Conservation (phyloP, 2,113 vertebrate species). For the Gymnobelideus leadbeateri region DNA sequence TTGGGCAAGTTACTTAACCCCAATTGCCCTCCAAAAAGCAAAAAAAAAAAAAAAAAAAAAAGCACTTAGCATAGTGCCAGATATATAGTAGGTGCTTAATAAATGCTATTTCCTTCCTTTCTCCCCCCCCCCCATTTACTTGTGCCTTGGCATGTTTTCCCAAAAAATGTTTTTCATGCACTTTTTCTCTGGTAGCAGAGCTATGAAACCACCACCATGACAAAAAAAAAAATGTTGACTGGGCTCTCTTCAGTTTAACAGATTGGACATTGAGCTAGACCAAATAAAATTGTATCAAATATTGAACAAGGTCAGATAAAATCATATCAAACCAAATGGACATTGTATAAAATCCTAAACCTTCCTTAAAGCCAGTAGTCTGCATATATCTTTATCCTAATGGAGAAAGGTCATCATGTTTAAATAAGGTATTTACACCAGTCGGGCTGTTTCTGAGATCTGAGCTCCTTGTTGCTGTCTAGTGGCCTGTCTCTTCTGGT, state of each 20-base stretch:
- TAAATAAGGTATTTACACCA: neutral
- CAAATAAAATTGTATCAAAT: neutral
- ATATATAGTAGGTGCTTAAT: neutral
- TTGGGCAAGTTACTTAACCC: too few species aligned
- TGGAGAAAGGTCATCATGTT: neutral
- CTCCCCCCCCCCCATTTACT: neutral
- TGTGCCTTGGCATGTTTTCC: neutral
- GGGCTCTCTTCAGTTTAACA: neutral
- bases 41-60: too few species aligned
- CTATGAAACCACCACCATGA: neutral
- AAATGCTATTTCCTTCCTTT: neutral
- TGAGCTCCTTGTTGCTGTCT: neutral
- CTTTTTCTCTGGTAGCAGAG: neutral
- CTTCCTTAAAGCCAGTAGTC: neutral
- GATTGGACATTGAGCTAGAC: neutral
- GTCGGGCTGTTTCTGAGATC: rapidly evolving
- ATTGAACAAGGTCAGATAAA: neutral
- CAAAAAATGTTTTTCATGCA: neutral
- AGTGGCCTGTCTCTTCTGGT: constrained; percentile 10
- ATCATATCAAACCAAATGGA: neutral
- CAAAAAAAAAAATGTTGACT: neutral
- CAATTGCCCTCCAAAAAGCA: too few species aligned
- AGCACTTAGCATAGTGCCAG: neutral
- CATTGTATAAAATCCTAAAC: neutral
- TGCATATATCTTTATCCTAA: neutral